These are phyloP conservation scores for Hestina assimilis DNA, from an alignment of 1,140 invertebrate species.

Conservation along the genomic window DNA sequence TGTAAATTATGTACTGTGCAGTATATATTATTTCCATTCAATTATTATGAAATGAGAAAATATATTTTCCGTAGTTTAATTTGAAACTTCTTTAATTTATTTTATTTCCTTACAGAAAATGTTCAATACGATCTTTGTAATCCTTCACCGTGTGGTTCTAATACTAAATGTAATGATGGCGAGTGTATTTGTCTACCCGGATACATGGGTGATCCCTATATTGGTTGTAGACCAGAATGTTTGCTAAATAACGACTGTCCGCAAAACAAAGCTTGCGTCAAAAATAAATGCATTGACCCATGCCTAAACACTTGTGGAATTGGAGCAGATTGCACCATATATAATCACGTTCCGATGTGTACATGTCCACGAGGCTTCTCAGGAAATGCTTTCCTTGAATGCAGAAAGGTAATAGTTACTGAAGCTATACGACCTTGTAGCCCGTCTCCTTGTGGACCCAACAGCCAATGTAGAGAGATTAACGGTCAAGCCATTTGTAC, in stretches of 20 bases:
- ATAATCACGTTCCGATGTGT: conserved; percentile 89
- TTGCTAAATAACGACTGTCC: conserved; percentile 88
- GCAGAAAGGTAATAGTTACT: conserved; percentile 74
- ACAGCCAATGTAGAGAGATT: conserved; percentile 63
- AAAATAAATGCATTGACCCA: conserved; percentile 90
- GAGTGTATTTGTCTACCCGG: conserved; percentile 83
- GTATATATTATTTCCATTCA: no score
- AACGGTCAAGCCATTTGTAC: conserved; percentile 80
- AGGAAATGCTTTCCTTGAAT: conserved; percentile 90
- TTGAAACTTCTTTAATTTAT: no score
- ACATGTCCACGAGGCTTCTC: conserved; percentile 84
- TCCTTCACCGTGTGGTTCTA: conserved; percentile 71
- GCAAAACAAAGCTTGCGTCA: conserved; percentile 87
- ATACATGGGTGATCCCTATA: conserved; percentile 85
- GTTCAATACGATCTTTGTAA: conserved; percentile 54
- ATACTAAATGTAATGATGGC: conserved; percentile 78
- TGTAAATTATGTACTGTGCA: no score
- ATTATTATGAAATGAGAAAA: no score
- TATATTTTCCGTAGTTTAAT: no score
- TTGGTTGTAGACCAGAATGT: conserved; percentile 88
- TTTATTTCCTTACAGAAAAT: conserved; percentile 42
- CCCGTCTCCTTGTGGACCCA: conserved; percentile 71
- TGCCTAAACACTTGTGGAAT: conserved; percentile 90
- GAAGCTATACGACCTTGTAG: conserved; percentile 70
- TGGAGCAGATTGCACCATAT: conserved; percentile 88